Conservation (phyloP, 2,113 vertebrate genomes). For the Hyla sarda region DNA sequence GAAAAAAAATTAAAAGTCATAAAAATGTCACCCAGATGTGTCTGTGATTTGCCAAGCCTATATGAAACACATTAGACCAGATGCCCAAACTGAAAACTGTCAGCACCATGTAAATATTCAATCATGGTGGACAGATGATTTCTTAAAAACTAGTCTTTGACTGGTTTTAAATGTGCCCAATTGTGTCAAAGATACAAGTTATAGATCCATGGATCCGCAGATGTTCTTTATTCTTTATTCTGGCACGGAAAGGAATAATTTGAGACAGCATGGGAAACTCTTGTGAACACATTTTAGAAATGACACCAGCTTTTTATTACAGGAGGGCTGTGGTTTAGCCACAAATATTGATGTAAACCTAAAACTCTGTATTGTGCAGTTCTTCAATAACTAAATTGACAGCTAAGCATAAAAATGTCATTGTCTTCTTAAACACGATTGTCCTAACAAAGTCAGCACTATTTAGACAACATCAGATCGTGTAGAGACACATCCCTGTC, state of each 20-base stretch:
- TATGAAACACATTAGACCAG: not conserved
- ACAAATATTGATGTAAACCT: not conserved
- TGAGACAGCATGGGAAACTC: not conserved
- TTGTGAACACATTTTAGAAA: not conserved
- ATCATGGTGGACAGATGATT: not conserved
- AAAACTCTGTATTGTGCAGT: too few relatives aligned
- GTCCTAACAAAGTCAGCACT: too few relatives aligned
- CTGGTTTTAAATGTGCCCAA: not conserved
- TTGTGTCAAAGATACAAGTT: not conserved
- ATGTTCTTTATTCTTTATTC: not conserved
- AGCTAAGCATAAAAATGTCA: too few relatives aligned
- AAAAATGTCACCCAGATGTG: too few relatives aligned
- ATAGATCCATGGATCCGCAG: not conserved
- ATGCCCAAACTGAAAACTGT: not conserved
- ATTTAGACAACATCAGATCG: too few relatives aligned
- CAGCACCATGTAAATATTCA: not conserved
- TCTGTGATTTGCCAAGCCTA: too few relatives aligned
- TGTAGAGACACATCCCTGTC: too few relatives aligned
- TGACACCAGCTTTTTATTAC: not conserved
- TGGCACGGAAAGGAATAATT: not conserved
- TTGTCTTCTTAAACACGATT: too few relatives aligned
- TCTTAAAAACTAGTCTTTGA: not conserved
- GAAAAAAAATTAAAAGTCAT: too few relatives aligned
- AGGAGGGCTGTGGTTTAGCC: not conserved
- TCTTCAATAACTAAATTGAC: too few relatives aligned